A percentile compares a stretch with the other conserved stretches of the same genome.
Conservation (phyloP, 2,888 invertebrate genomes). For the Willowsia nigromaculata region DNA sequence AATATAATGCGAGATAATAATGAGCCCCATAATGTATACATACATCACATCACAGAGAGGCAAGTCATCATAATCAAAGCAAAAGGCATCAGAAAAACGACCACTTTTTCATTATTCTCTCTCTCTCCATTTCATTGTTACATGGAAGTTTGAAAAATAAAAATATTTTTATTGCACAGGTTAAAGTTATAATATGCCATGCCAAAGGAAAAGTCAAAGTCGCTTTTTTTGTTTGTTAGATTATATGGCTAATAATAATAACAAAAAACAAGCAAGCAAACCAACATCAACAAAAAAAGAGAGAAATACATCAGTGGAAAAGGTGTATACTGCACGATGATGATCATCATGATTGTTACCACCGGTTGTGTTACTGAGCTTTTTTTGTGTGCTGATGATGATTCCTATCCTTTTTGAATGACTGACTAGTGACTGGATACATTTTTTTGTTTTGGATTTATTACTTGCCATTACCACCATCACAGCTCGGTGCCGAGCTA, state of each 20-base stretch:
- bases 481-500: slow-evolving; percentile 35
- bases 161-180: slow-evolving; percentile 46
- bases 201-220: slow-evolving; percentile 45
- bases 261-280: background rate
- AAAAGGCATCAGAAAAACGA: background rate
- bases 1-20: slow-evolving; percentile 45
- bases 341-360: slow-evolving; percentile 2
- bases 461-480: slow-evolving; percentile 63
- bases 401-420: slow-evolving; percentile 53
- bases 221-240: slow-evolving; percentile 12
- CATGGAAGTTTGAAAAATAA: slow-evolving; percentile 12
- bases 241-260: slow-evolving; percentile 42
- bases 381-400: slow-evolving; percentile 45
- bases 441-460: slow-evolving; percentile 69
- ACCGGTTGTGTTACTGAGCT: slow-evolving; percentile 31
- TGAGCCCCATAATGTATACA: slow-evolving; percentile 43
- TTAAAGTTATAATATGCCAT: slow-evolving; percentile 44
- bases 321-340: slow-evolving; percentile 10
- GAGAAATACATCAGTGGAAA: background rate
- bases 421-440: slow-evolving; percentile 63
- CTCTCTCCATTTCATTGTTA: background rate
- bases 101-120: background rate
- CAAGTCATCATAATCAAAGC: background rate
- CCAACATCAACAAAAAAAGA: slow-evolving; percentile 11
- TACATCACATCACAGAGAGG: background rate